phyloP scores from a whole-genome alignment of 2,888 invertebrate species.

The Clitarchus hookeri region DNA sequence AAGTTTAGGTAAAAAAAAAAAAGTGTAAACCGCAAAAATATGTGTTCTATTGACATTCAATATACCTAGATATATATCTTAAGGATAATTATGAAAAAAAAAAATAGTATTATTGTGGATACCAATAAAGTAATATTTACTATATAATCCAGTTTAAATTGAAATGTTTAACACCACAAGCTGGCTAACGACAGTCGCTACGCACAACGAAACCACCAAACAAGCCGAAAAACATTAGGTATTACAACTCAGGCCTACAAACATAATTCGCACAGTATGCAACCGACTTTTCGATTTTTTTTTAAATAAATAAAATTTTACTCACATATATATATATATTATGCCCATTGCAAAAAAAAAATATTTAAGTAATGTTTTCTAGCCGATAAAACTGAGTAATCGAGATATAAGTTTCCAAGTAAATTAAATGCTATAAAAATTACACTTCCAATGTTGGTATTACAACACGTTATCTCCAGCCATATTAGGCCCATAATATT shows the following conservation, averaged over 20 bases:
- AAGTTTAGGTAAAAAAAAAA: too few species aligned
- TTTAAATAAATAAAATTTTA: not conserved
- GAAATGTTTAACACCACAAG: too few species aligned
- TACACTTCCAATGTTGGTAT: slow-evolving; percentile 38
- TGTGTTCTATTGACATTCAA: too few species aligned
- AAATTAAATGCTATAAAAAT: slow-evolving; percentile 16
- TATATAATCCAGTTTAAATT: too few species aligned
- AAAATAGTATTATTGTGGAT: too few species aligned
- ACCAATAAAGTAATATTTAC: too few species aligned
- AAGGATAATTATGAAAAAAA: too few species aligned
- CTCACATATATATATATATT: not conserved
- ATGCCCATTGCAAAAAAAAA: not conserved
- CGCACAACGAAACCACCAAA: not conserved
- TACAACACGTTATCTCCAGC: slow-evolving; percentile 35
- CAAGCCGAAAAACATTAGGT: not conserved
- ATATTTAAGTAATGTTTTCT: not conserved
- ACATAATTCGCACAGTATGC: not conserved
- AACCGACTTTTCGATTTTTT: not conserved
- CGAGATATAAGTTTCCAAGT: not conserved
- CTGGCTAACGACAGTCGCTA: not conserved
- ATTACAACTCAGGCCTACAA: not conserved
- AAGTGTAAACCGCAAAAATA: too few species aligned
- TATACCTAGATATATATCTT: too few species aligned
- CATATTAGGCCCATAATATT: slow-evolving; percentile 40
- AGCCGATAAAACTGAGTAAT: not conserved